These are phyloP conservation scores for Dynastes tityus DNA, from an alignment of 2,888 invertebrate species.

Conservation along the genomic window DNA sequence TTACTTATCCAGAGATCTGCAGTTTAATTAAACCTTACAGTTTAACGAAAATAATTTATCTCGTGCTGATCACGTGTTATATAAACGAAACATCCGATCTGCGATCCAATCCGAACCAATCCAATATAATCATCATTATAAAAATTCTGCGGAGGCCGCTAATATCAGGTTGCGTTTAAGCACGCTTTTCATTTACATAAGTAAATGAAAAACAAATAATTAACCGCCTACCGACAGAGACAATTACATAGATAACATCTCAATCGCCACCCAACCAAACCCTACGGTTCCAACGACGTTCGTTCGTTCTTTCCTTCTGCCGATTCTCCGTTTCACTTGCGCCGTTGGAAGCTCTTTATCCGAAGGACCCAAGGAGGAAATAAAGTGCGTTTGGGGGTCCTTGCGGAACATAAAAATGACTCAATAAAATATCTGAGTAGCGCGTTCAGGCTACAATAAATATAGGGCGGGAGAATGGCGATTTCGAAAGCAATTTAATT, in stretches of 20 bases:
- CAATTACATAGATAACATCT: constrained; percentile 37
- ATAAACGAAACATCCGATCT: too few species aligned
- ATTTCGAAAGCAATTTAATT: constrained; percentile 12
- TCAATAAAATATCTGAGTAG: constrained; percentile 28
- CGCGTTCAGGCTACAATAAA: constrained; percentile 12
- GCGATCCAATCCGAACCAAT: neutral
- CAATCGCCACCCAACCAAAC: constrained; percentile 29
- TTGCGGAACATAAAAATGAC: constrained; percentile 18
- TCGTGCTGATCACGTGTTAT: too few species aligned
- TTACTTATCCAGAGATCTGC: too few species aligned
- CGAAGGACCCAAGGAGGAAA: constrained; percentile 10
- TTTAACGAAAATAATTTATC: too few species aligned
- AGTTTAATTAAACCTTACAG: too few species aligned
- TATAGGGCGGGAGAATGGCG: constrained; percentile 12
- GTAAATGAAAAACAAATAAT: constrained; percentile 39
- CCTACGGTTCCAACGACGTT: constrained; percentile 16
- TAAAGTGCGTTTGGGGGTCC: constrained; percentile 19
- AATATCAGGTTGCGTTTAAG: constrained; percentile 22
- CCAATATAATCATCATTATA: constrained; percentile 12
- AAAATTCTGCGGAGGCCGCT: constrained; percentile 7
- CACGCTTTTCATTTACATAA: constrained; percentile 31
- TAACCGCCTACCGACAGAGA: constrained; percentile 39
- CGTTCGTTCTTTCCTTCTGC: neutral
- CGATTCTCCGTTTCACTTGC: constrained; percentile 7
- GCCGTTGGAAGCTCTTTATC: neutral